Evolutionary conservation across 2,113 vertebrate genomes (phyloP).

Genomic region (Thamnophis sirtalis): DNA sequence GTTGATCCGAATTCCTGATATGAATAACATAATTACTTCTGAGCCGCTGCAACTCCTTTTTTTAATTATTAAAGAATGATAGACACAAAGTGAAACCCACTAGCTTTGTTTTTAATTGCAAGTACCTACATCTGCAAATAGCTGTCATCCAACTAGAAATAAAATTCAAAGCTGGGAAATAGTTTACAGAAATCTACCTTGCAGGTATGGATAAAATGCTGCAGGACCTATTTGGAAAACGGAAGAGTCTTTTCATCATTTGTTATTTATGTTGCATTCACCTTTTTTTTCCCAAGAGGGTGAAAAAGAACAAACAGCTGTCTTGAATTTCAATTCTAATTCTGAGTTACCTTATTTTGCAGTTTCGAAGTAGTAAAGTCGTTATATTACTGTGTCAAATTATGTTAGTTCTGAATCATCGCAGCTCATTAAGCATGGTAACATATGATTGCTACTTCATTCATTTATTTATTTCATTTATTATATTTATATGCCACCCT

Average conservation of each 20-base stretch:
- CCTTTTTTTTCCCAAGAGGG: not conserved
- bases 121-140: not conserved
- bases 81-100: not conserved
- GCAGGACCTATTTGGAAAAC: not conserved
- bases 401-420: not conserved
- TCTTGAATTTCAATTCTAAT: not conserved
- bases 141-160: not conserved
- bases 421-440: not conserved
- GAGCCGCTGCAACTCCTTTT: not conserved
- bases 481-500: too few relatives aligned
- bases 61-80: not conserved
- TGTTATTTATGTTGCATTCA: not conserved
- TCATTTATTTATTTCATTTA: too few relatives aligned
- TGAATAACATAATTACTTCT: not conserved
- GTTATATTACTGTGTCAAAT: not conserved
- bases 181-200: not conserved
- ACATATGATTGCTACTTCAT: not conserved
- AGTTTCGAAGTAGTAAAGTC: not conserved
- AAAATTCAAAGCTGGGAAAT: not conserved
- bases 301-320: not conserved
- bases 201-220: not conserved
- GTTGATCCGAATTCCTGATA: conserved; percentile 18
- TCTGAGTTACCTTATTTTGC: not conserved
- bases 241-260: not conserved
- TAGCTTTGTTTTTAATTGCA: conserved; percentile 13